Percentiles rank a stretch among this genome's conserved stretches.
phyloP scores from a whole-genome alignment of 2,113 vertebrate genomes.

The Oreochromis aureus region DNA sequence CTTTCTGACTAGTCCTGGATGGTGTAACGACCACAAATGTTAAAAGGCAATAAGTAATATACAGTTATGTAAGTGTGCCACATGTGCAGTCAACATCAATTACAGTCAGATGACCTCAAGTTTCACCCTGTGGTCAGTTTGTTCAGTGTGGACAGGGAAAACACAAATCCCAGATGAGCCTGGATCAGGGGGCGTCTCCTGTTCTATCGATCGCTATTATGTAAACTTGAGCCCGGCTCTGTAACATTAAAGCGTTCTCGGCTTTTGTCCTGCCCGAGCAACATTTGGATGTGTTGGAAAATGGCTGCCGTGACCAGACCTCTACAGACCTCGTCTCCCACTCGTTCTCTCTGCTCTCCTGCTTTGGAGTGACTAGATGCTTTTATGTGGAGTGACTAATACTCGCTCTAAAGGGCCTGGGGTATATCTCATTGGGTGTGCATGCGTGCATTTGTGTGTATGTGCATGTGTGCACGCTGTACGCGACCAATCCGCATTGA shows the following conservation, averaged over 20 bases:
- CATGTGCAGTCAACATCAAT: constrained; percentile 43
- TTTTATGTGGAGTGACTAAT: constrained; percentile 73
- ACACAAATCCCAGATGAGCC: constrained; percentile 21
- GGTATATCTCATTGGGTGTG: constrained; percentile 43
- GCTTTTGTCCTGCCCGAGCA: background rate
- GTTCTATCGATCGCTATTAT: constrained; percentile 38
- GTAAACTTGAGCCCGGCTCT: constrained; percentile 6
- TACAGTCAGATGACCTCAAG: constrained; percentile 32
- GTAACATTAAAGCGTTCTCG: background rate
- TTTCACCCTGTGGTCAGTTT: constrained; percentile 24
- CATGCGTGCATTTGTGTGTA: background rate
- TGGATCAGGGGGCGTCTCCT: constrained; percentile 24
- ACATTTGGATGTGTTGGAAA: constrained; percentile 14
- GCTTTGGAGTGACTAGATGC: constrained; percentile 58
- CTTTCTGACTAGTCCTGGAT: background rate
- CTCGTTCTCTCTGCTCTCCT: constrained; percentile 44
- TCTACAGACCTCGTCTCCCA: constrained; percentile 49
- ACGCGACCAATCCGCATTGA: constrained; percentile 37
- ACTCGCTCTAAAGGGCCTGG: constrained; percentile 48
- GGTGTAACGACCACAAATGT: background rate
- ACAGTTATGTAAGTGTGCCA: constrained; percentile 40
- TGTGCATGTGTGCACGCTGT: background rate
- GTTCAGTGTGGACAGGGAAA: constrained; percentile 5
- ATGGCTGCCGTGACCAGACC: constrained; percentile 56
- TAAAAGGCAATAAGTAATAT: constrained; percentile 27